Conservation (phyloP, 2,113 vertebrate genomes). For the Junco hyemalis region DNA sequence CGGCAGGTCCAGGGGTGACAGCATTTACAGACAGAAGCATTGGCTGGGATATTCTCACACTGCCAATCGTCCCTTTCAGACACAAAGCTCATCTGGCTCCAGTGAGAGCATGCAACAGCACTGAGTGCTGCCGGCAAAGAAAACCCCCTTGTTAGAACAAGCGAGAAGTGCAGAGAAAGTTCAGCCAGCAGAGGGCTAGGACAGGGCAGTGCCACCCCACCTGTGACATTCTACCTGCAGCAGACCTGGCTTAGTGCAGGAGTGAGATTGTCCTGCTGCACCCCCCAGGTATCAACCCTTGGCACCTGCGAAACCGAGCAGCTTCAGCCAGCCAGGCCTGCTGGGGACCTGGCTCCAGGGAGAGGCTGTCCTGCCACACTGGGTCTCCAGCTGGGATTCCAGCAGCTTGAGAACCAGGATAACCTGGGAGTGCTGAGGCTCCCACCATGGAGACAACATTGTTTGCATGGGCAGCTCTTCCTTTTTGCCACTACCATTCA, state of each 20-base stretch:
- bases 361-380: not conserved
- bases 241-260: not conserved
- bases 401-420: not conserved
- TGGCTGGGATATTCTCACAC: not conserved
- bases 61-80: not conserved
- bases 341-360: not conserved
- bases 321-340: not conserved
- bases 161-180: not conserved
- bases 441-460: rapidly evolving
- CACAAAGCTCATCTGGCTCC: not conserved
- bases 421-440: not conserved
- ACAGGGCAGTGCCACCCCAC: not conserved
- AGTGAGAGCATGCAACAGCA: not conserved
- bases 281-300: not conserved
- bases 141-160: not conserved
- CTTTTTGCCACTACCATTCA: not conserved
- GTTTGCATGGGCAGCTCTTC: not conserved
- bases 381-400: not conserved
- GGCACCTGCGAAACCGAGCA: not conserved
- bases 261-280: not conserved
- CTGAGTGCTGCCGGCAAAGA: not conserved
- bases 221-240: not conserved
- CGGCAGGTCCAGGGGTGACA: not conserved
- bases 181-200: not conserved
- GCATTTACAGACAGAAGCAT: rapidly evolving